phyloP scores from a whole-genome alignment of 2,797 vertebrate genomes.

The Oreortyx pictus region DNA sequence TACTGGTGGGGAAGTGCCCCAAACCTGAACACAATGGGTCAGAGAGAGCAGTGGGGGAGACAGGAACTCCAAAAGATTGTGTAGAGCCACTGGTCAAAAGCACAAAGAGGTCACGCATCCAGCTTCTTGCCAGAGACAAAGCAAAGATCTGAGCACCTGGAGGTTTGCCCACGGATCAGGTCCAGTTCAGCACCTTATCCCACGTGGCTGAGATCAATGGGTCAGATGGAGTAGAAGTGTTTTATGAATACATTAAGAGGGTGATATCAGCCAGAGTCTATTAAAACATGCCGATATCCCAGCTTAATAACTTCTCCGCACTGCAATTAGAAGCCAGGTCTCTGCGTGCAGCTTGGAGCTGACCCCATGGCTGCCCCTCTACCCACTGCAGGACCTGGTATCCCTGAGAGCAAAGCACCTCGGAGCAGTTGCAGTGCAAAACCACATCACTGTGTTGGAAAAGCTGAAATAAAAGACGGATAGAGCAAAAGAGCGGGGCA shows the following conservation, averaged over 20 bases:
- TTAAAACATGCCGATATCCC: not conserved
- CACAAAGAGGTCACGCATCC: not conserved
- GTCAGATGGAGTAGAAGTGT: not conserved
- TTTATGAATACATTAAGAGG: not conserved
- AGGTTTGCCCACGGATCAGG: not conserved
- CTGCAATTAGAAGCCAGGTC: not conserved
- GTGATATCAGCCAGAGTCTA: not conserved
- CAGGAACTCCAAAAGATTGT: not conserved
- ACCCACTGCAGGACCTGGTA: accelerated
- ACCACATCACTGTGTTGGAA: not conserved
- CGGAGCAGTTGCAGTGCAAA: not conserved
- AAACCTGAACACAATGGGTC: not conserved
- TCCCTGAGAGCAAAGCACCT: not conserved
- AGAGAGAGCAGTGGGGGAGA: not conserved
- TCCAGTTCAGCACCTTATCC: not conserved
- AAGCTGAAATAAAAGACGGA: not conserved
- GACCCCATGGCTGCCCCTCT: not conserved
- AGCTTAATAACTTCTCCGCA: not conserved
- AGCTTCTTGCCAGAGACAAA: not conserved
- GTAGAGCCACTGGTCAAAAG: not conserved
- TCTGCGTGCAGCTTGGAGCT: not conserved
- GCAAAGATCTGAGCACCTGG: not conserved
- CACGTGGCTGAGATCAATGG: not conserved
- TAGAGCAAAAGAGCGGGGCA: not conserved
- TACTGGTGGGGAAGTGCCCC: accelerated